Conservation (phyloP, 30 jellyfish, hydroid and myxozoan species). For the Pseudorhiza aurosa region DNA sequence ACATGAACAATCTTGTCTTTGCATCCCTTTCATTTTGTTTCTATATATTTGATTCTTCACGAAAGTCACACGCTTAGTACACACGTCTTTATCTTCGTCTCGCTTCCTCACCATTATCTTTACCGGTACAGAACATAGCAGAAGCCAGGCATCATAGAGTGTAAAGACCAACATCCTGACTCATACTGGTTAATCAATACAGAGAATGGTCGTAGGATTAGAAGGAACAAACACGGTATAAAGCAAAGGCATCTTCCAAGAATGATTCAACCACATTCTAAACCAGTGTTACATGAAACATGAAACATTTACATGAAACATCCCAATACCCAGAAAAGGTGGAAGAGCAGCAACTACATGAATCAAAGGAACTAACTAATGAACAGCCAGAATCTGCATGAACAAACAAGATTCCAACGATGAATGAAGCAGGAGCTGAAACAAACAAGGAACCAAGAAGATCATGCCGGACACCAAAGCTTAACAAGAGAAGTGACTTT, state of each 20-base stretch:
- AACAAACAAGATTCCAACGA: not conserved
- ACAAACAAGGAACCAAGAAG: not conserved
- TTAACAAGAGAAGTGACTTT: slow-evolving; percentile 1
- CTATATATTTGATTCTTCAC: not conserved
- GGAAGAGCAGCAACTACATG: slow-evolving; percentile 2
- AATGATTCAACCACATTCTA: not conserved
- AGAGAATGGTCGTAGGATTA: slow-evolving; percentile 1
- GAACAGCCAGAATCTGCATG: not conserved
- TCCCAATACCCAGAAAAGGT: not conserved
- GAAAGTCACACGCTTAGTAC: not conserved
- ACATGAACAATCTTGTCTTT: not conserved
- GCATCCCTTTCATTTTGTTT: not conserved
- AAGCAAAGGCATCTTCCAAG: not conserved
- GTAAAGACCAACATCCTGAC: slow-evolving; percentile 4
- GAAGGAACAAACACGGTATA: not conserved
- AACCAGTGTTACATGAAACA: not conserved
- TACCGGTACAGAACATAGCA: no score
- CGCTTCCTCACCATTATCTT: no score
- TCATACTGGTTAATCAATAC: slow-evolving; percentile 4
- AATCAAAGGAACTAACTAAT: not conserved
- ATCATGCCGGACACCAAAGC: slow-evolving; percentile 13
- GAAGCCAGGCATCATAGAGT: slow-evolving; percentile 12
- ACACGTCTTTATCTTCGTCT: not conserved
- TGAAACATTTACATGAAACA: no score
- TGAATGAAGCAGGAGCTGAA: slow-evolving; percentile 1